Conservation (phyloP, 2,113 vertebrate species). For the Periophthalmodon schlosseri region DNA sequence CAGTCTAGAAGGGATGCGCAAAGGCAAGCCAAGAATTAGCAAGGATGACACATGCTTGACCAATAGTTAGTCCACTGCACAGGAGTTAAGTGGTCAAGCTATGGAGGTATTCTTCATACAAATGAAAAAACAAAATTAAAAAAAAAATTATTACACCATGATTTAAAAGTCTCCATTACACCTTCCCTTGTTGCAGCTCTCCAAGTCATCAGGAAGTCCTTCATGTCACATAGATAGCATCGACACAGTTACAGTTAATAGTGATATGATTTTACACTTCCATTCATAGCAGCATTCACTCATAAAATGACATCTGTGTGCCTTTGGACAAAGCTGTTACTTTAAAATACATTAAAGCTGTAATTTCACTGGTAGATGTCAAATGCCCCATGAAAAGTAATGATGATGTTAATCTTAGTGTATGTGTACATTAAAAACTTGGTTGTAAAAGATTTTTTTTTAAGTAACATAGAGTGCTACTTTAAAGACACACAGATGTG, state of each 20-base stretch:
- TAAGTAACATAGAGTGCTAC: slow-evolving; percentile 51
- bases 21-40: slow-evolving; percentile 39
- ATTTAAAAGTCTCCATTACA: slow-evolving; percentile 46
- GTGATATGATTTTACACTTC: slow-evolving; percentile 45
- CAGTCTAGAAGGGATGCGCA: slow-evolving; percentile 60
- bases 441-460: slow-evolving; percentile 38
- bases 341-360: slow-evolving; percentile 36
- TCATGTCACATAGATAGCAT: slow-evolving; percentile 46
- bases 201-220: slow-evolving; percentile 66
- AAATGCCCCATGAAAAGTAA: slow-evolving; percentile 15
- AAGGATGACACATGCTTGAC: slow-evolving; percentile 41
- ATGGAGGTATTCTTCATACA: slow-evolving; percentile 72
- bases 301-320: slow-evolving; percentile 61
- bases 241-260: slow-evolving; percentile 38
- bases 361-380: slow-evolving; percentile 4
- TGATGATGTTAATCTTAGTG: slow-evolving; percentile 20
- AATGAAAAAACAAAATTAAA: slow-evolving; percentile 12
- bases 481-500: slow-evolving; percentile 70
- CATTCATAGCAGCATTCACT: slow-evolving; percentile 39
- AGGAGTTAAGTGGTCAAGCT: slow-evolving; percentile 55
- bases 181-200: slow-evolving; percentile 49
- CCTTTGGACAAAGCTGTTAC: slow-evolving; percentile 35
- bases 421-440: slow-evolving; percentile 15
- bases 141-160: slow-evolving; percentile 23
- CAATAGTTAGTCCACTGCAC: slow-evolving; percentile 53